Evolutionary conservation across 2,113 vertebrate species (phyloP), one percentile per base, ranked within the genome.

Genomic region (Lepisosteus oculatus): DNA sequence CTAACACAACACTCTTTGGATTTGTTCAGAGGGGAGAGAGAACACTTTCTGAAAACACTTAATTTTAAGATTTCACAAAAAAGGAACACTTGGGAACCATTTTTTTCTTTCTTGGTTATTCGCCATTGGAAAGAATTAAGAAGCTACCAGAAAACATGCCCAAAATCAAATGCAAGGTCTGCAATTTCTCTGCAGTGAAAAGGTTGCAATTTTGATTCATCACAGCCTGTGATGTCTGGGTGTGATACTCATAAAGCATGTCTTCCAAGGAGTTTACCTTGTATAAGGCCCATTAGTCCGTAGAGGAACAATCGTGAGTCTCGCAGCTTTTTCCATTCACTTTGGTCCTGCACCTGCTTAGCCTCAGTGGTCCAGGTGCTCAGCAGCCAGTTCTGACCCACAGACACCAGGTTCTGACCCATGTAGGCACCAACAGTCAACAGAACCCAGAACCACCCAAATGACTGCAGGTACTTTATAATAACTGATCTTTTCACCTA

Each of bases 311-410:
- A 77, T 64, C 86, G 84, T 43, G 83, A 80, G 75, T 80, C 85
- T 76, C 78, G 74, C 71, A 85, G 79, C 12, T 78, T 74, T 12
- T 81, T 84, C 88, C 86, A 87, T 68, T 85, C 81, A 17, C 70
- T 74, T 11, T 80, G 43, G 12, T 89, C 80, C 70, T 69, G 79
- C 42, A 78, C 29, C 56, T 79, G n/a, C 70, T 84, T 87, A 56
- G 83, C 77, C 79, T 87, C 84, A 56, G 72, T 75, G 70, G 81
- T 75, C 88, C 86, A 89, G 41, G 66, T 56, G 17, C 83, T 85
- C 44, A 91, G 88, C 84, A 89, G 85, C 0, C 86, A 71, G 61
- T 86, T 87, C 68, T 91, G 84, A 55, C 83, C 83, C 69, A 86
- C 65, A 15, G 78, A 67, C 70, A 84, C 44, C 45, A 79, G 76